Evolutionary conservation across 2,113 vertebrate genomes (phyloP).

Genomic region (Pachyramphus minor): DNA sequence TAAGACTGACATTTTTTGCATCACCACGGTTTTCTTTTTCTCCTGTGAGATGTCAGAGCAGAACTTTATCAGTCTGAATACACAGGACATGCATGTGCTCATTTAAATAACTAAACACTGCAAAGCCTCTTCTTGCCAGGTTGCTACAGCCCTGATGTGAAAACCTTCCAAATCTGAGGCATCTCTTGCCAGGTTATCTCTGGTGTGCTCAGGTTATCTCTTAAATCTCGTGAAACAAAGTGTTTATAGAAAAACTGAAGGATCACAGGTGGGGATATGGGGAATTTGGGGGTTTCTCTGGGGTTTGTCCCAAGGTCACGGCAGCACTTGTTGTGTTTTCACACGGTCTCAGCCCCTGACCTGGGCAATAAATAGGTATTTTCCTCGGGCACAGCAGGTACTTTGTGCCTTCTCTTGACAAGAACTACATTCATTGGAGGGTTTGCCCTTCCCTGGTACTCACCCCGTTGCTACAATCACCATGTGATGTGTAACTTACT

Average conservation of each 20-base stretch:
- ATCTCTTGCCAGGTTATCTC: background rate
- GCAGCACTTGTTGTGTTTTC: background rate
- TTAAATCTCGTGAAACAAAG: background rate
- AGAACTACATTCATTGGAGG: background rate
- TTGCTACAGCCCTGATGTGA: background rate
- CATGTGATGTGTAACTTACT: background rate
- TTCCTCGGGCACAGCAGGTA: background rate
- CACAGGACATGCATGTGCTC: background rate
- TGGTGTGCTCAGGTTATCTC: background rate
- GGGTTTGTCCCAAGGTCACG: background rate
- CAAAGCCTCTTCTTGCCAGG: background rate
- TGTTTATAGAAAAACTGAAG: background rate
- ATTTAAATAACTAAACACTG: background rate
- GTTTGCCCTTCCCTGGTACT: background rate
- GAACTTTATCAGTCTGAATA: background rate
- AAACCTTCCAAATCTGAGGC: background rate
- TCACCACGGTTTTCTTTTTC: background rate
- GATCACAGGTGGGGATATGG: background rate
- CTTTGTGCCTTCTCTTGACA: background rate
- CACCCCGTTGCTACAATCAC: background rate
- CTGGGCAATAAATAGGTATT: background rate
- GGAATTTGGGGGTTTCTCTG: background rate
- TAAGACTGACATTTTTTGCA: background rate
- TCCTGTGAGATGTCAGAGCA: background rate
- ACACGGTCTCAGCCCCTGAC: background rate